These are phyloP conservation scores for Turritopsis dohrnii DNA, from an alignment of 30 jellyfish, hydroid and myxozoan genomes.

Conservation along the genomic window DNA sequence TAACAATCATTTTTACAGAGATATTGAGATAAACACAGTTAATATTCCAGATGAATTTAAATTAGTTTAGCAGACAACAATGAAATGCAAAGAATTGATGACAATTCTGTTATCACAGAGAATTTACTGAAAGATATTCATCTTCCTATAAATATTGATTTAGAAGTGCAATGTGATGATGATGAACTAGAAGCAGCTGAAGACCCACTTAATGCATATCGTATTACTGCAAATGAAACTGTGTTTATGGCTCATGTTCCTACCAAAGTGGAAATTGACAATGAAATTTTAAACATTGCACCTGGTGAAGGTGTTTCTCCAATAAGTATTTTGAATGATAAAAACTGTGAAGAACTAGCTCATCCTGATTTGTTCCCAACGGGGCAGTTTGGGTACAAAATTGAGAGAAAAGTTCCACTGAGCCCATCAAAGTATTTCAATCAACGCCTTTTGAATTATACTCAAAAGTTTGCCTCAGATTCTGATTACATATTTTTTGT, in stretches of 20 bases:
- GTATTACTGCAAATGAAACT: background rate
- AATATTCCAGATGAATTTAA: background rate
- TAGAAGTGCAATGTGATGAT: background rate
- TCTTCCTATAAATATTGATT: background rate
- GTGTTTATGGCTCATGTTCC: background rate
- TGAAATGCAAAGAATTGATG: background rate
- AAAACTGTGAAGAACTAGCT: conserved; percentile 33
- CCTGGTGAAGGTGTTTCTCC: conserved; percentile 38
- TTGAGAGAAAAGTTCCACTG: background rate
- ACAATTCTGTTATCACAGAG: background rate
- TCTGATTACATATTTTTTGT: conserved; percentile 39
- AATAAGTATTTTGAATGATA: conserved; percentile 7
- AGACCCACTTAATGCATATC: background rate
- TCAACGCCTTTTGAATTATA: conserved; percentile 29
- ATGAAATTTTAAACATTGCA: conserved; percentile 15
- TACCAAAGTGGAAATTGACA: background rate
- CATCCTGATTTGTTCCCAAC: conserved; percentile 33
- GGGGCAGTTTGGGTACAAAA: conserved; percentile 30
- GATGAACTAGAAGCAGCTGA: background rate
- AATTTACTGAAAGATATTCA: background rate
- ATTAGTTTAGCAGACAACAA: background rate
- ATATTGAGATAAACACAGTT: background rate
- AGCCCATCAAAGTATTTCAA: conserved; percentile 31
- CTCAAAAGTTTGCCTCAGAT: conserved; percentile 31
- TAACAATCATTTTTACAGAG: background rate